A percentile compares a stretch with the other conserved stretches of the same genome.
Conservation (phyloP, 2,113 vertebrate genomes). For the Ellobius talpinus region DNA sequence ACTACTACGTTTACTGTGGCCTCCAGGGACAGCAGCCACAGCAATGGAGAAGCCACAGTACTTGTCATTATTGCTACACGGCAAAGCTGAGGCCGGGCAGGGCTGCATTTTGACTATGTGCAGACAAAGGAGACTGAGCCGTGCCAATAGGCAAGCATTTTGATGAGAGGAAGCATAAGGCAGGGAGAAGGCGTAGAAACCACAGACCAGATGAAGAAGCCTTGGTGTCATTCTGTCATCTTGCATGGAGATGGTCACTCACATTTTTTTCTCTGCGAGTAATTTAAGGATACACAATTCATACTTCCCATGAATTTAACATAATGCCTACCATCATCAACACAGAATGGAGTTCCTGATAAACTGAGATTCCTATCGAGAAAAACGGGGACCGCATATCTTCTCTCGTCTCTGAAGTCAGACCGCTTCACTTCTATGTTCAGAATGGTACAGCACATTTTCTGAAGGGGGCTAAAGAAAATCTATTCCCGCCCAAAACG, state of each 20-base stretch:
- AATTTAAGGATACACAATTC: neutral
- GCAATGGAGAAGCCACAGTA: neutral
- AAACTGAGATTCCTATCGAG: neutral
- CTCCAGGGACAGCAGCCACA: neutral
- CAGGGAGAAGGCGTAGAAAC: neutral
- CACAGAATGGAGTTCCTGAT: neutral
- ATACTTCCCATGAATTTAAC: neutral
- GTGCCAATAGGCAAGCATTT: neutral
- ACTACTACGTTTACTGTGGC: neutral
- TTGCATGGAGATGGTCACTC: fast-evolving
- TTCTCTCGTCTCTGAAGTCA: neutral
- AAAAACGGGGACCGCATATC: neutral
- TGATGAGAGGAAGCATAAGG: neutral
- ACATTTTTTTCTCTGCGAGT: neutral
- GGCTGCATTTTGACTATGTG: neutral
- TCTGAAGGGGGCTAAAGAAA: neutral
- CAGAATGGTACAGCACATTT: neutral
- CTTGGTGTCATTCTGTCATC: neutral
- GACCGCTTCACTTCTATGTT: neutral
- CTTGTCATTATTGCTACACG: neutral
- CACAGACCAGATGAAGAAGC: neutral
- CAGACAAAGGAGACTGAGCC: neutral
- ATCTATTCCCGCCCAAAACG: neutral
- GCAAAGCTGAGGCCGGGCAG: neutral
- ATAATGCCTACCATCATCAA: neutral